Evolutionary conservation across 2,797 vertebrate species (phyloP).

Genomic region (Vireo griseus): DNA sequence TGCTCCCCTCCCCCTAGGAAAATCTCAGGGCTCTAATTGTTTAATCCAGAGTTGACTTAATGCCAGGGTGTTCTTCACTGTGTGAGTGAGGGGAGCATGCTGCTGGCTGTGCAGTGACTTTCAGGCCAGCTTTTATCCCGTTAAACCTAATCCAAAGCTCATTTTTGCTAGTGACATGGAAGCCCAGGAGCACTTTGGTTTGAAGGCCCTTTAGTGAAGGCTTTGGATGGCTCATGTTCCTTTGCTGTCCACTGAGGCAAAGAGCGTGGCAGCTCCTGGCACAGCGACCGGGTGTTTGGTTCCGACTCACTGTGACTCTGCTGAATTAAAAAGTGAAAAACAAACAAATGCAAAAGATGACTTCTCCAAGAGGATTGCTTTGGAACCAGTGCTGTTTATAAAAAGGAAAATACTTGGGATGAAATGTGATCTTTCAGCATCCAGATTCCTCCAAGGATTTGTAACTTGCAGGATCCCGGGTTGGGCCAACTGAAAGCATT

Average conservation of each 20-base stretch:
- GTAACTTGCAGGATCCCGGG: not conserved
- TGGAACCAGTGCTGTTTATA: conserved; percentile 48
- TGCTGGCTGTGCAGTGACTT: conserved; percentile 33
- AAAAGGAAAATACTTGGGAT: conserved; percentile 39
- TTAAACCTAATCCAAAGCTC: conserved; percentile 57
- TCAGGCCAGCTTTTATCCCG: conserved; percentile 36
- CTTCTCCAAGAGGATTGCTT: conserved; percentile 41
- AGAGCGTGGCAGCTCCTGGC: conserved; percentile 25
- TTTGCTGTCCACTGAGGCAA: not conserved
- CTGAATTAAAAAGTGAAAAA: conserved; percentile 38
- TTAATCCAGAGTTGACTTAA: conserved; percentile 56
- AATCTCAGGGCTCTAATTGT: conserved; percentile 61
- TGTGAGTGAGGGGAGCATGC: conserved; percentile 10
- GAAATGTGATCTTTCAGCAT: conserved; percentile 52
- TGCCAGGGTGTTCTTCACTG: conserved; percentile 30
- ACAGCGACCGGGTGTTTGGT: rapidly evolving
- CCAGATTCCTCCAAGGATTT: conserved; percentile 48
- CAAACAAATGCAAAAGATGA: conserved; percentile 41
- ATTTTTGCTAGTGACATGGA: conserved; percentile 24
- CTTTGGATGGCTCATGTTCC: not conserved
- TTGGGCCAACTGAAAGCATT: conserved; percentile 8
- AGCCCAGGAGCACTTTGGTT: not conserved
- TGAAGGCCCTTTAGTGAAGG: not conserved
- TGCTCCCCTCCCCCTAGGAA: conserved; percentile 11
- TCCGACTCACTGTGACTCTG: conserved; percentile 15